These are phyloP conservation scores for Cancer borealis DNA, from an alignment of 2,888 invertebrate genomes.

Conservation along the genomic window DNA sequence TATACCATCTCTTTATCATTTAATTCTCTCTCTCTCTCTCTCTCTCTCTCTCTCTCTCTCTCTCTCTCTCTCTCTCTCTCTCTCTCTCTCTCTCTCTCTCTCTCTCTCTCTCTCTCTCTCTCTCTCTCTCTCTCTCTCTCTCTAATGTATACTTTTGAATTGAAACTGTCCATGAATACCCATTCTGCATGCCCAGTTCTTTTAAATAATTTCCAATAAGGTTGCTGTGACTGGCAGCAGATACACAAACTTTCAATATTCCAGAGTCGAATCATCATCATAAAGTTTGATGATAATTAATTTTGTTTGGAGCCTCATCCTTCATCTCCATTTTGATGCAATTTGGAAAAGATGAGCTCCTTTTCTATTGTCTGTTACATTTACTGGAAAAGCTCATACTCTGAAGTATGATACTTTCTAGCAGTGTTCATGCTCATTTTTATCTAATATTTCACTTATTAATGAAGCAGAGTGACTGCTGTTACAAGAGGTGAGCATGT, in stretches of 20 bases:
- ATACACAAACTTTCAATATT: background rate
- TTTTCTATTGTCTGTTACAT: background rate
- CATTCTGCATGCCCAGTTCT: background rate
- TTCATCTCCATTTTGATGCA: background rate
- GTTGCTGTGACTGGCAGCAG: background rate
- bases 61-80: no score
- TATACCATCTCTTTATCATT: no score
- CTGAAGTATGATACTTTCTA: background rate
- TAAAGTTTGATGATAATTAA: background rate
- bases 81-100: no score
- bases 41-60: no score
- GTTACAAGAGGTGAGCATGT: background rate
- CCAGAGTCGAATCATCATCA: background rate
- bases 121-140: no score
- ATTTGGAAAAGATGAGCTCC: background rate
- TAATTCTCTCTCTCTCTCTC: no score
- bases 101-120: no score
- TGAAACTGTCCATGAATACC: background rate
- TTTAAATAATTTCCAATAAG: background rate
- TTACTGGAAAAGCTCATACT: no score
- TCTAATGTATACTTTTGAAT: no score
- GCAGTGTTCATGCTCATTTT: background rate
- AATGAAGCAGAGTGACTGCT: background rate
- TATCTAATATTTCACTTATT: background rate
- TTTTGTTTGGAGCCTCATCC: background rate